Evolutionary conservation across 2,888 invertebrate genomes (phyloP).

Genomic region (Horisme vitalbata): DNA sequence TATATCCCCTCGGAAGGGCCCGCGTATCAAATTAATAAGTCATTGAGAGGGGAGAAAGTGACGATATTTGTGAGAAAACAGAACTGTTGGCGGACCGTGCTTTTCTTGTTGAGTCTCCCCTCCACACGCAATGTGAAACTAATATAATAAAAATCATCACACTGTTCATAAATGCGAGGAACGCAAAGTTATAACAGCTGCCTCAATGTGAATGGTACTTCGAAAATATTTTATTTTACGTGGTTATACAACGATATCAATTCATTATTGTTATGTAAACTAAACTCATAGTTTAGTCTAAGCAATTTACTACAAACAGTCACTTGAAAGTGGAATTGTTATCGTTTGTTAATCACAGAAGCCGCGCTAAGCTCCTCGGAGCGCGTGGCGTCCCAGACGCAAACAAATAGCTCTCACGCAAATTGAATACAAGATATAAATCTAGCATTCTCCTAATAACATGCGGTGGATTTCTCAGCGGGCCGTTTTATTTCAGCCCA

Average conservation of each 20-base stretch:
- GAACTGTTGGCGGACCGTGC: slow-evolving; percentile 11
- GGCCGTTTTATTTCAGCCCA: slow-evolving; percentile 76
- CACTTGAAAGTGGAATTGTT: slow-evolving; percentile 29
- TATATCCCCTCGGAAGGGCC: slow-evolving; percentile 46
- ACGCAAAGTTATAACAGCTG: slow-evolving; percentile 22
- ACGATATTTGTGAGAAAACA: slow-evolving; percentile 48
- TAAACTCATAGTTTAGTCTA: not conserved
- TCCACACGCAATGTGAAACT: slow-evolving; percentile 32
- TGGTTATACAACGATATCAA: no score
- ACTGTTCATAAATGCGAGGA: slow-evolving; percentile 32
- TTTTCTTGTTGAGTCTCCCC: slow-evolving; percentile 38
- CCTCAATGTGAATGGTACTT: not conserved
- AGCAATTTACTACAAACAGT: slow-evolving; percentile 2
- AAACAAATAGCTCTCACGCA: slow-evolving; percentile 72
- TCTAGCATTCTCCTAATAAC: slow-evolving; percentile 73
- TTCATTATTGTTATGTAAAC: no score
- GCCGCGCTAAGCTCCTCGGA: slow-evolving; percentile 47
- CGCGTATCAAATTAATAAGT: slow-evolving; percentile 59
- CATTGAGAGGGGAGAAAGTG: slow-evolving; percentile 45
- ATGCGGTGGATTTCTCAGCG: slow-evolving; percentile 75
- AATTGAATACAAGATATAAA: slow-evolving; percentile 80
- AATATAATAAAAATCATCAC: slow-evolving; percentile 57
- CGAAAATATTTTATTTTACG: not conserved
- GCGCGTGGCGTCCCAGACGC: slow-evolving; percentile 47
- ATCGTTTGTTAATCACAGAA: slow-evolving; percentile 51